Evolutionary conservation across 2,888 invertebrate genomes (phyloP), one percentile per base, ranked within the genome.

Genomic region (Xanthorhoe designata): DNA sequence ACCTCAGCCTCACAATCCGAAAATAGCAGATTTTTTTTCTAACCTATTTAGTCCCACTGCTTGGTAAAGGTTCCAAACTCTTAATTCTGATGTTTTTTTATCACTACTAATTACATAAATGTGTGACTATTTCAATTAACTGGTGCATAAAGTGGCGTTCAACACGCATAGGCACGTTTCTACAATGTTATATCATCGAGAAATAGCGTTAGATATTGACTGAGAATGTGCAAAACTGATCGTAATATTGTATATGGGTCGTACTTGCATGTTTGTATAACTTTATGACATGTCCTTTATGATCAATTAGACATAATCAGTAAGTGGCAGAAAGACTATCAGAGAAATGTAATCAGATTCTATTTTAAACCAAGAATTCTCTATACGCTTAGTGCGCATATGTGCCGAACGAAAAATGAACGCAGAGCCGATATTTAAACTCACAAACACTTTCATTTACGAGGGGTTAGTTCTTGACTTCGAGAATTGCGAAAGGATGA

Each of bases 171-270:
- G 8, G 2, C 15, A 15, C 47, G 13, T 60, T 61, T 55, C 49
- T 47, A 55, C 15, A 61, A n/a, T 24, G 55, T 61, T 61, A 61
- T 61, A 49, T 49, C 61, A 55, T 50, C 38, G 61, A 55, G 55
- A 50, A 50, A 59, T 18, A 59, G 24, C n/a, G 13, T 13, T 13
- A 32, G 19, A 35, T 18, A 42, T 57, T 49, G 7, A 18, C 49
- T 47, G 3, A 17, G 47, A 56, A 47, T 29, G 47, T 29, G 47
- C 7, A 47, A 45, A 15, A 47, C 6, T 47, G 38, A 47, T 47
- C 5, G 47, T 17, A 47, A 47, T 3, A 45, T 17, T 6, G 17
- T 47, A 17, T 5, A 42, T 42, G 13, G 47, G 17, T 17, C n/a
- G 45, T 7, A 15, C 15, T n/a, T 10, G 42, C 13, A 42, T 42